Evolutionary conservation across 2,888 invertebrate species (phyloP).

Genomic region (Erynnis tages): DNA sequence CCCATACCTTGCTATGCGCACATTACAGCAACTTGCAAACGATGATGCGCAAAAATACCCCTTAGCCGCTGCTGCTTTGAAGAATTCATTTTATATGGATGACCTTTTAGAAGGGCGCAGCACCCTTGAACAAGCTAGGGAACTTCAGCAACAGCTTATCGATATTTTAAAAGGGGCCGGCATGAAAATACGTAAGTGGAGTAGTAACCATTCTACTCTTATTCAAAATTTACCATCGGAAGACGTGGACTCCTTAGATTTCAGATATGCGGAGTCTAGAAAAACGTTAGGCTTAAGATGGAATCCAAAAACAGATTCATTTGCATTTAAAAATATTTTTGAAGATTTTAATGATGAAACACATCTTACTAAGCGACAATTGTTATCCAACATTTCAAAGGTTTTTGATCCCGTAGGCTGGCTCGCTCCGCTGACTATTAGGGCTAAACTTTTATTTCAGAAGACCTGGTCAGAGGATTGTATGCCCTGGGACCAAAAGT

Average conservation of each 20-base stretch:
- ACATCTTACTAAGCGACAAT: constrained; percentile 8
- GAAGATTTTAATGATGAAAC: background rate
- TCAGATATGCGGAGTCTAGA: constrained; percentile 12
- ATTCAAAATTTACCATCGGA: constrained; percentile 2
- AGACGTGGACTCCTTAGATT: constrained; percentile 20
- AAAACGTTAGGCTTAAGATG: background rate
- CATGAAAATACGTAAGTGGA: background rate
- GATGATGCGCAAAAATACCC: background rate
- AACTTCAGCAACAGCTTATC: background rate
- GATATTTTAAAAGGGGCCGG: background rate
- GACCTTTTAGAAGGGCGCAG: background rate
- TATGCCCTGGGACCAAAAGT: background rate
- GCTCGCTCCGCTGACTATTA: constrained; percentile 24
- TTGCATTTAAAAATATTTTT: constrained; percentile 1
- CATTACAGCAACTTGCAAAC: constrained; percentile 1
- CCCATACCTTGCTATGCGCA: constrained; percentile 10
- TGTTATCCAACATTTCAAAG: constrained; percentile 28
- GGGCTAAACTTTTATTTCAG: constrained; percentile 27
- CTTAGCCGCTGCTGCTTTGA: background rate
- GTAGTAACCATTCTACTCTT: no score
- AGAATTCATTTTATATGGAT: constrained; percentile 5
- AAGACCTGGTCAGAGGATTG: constrained; percentile 9
- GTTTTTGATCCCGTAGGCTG: constrained; percentile 31
- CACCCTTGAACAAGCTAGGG: background rate
- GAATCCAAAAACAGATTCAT: no score